Evolutionary conservation across 2,888 invertebrate genomes (phyloP), one percentile per base, ranked within the genome.

Genomic region (Perizoma flavofasciatum): DNA sequence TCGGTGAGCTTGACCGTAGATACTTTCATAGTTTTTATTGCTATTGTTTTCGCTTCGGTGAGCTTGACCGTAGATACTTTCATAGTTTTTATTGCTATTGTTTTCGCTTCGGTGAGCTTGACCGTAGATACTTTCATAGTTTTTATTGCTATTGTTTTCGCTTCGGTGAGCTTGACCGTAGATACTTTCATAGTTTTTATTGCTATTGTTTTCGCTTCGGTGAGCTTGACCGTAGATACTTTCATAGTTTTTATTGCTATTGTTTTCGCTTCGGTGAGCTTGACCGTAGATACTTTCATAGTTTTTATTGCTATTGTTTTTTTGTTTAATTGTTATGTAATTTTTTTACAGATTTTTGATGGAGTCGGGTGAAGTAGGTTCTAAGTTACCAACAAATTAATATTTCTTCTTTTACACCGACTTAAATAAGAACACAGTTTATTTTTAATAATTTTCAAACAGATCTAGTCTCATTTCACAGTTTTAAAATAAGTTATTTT

Each of bases 391-490:
- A 81, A 76, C 66, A 68, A 63, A 64, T 59, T 70, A 65, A 67
- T 70, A 68, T 69, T 67, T 71, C 55, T 68, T 67, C 65, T 66
- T 68, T 65, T 66, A 71, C 56, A 63, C 57, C 57, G 61, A 62
- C 39, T 56, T 49, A 58, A 58, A 46, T 61, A 52, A 53, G 61
- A 72, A 65, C 65, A 59, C 69, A 71, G 63, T 55, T 69, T 71
- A 69, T 71, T 70, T 63, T 74, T 75, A 71, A 56, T 79, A 78
- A 78, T 79, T 79, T 83, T 82, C 83, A 85, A 89, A 83, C 86
- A 81, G 84, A 84, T 92, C 91, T 92, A 92, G 91, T 92, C 91
- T 89, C 83, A 77, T 80, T 84, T 90, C 89, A 91, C 91, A 91
- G 91, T 91, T 91, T 91, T 91, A 90, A 90, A 73, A 78, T 89